These are phyloP conservation scores for Andinoacara biseriatus DNA, from an alignment of 2,113 vertebrate species.

Conservation along the genomic window DNA sequence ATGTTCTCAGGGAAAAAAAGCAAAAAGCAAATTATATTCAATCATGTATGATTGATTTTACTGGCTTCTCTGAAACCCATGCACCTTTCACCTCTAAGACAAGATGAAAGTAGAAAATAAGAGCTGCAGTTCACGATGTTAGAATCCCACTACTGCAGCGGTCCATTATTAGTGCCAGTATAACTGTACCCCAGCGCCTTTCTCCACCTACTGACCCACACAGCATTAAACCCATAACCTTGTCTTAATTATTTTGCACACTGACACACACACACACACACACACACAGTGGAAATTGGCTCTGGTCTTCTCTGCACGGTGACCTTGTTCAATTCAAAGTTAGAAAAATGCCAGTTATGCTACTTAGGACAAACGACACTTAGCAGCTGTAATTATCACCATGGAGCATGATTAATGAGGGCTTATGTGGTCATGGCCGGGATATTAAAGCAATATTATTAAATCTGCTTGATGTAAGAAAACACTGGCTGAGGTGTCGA, in stretches of 20 bases:
- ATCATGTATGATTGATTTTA: not conserved
- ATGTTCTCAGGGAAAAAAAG: not conserved
- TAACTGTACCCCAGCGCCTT: not conserved
- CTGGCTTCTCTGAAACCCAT: not conserved
- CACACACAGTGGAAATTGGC: not conserved
- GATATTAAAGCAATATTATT: conserved; percentile 42
- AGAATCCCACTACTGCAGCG: not conserved
- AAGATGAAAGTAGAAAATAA: not conserved
- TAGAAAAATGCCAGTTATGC: conserved; percentile 43
- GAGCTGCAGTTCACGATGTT: too few species aligned
- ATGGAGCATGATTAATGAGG: conserved; percentile 50
- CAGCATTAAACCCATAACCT: conserved; percentile 31
- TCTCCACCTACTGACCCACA: conserved; percentile 11
- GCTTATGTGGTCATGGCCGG: not conserved
- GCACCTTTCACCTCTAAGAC: accelerated
- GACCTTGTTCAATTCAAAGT: conserved; percentile 50
- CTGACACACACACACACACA: not conserved
- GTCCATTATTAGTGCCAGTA: not conserved
- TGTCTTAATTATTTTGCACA: not conserved
- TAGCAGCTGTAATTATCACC: conserved; percentile 39
- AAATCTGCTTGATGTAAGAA: conserved; percentile 12
- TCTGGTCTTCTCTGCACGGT: conserved; percentile 8
- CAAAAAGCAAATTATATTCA: not conserved
- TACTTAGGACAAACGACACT: conserved; percentile 49
- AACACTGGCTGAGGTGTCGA: conserved; percentile 2